A percentile compares a stretch with the other conserved stretches of the same genome.
These are phyloP conservation scores for Nasonia giraulti DNA, from an alignment of 1,140 invertebrate genomes.

Conservation along the genomic window DNA sequence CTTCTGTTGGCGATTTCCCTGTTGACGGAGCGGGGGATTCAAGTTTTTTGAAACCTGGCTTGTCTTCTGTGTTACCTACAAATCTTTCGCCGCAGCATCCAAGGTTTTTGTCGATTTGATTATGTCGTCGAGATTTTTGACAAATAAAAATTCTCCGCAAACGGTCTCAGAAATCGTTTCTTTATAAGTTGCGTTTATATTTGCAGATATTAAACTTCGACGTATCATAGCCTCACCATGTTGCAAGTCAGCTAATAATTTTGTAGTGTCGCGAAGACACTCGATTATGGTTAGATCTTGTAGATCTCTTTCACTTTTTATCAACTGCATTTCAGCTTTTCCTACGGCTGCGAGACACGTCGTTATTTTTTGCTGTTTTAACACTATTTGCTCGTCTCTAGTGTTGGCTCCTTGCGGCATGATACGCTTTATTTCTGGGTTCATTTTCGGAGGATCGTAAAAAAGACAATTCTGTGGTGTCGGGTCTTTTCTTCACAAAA, in stretches of 20 bases:
- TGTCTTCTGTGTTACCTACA: neutral
- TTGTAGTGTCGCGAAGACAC: neutral
- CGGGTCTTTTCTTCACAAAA: too few relatives aligned
- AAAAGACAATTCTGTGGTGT: too few relatives aligned
- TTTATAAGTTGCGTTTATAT: conserved; percentile 7
- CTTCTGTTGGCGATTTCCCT: neutral
- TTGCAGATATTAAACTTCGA: neutral
- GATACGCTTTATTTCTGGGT: too few relatives aligned
- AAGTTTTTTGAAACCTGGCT: neutral
- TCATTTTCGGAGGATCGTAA: too few relatives aligned
- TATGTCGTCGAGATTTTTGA: neutral
- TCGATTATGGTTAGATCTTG: neutral
- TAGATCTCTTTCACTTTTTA: neutral
- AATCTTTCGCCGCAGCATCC: neutral
- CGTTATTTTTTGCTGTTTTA: too few relatives aligned
- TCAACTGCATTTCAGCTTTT: neutral
- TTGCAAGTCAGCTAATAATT: neutral
- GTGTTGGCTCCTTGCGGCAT: too few relatives aligned
- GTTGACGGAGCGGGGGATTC: neutral
- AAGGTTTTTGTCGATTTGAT: neutral
- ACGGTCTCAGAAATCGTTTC: neutral
- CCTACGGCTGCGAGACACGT: too few relatives aligned
- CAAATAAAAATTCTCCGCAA: neutral
- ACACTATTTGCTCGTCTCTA: too few relatives aligned
- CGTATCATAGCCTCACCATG: neutral